Percentiles rank a stretch among this genome's conserved stretches.
These are phyloP conservation scores for Epistrophe grossulariae DNA, from an alignment of 2,888 invertebrate species.

Conservation along the genomic window DNA sequence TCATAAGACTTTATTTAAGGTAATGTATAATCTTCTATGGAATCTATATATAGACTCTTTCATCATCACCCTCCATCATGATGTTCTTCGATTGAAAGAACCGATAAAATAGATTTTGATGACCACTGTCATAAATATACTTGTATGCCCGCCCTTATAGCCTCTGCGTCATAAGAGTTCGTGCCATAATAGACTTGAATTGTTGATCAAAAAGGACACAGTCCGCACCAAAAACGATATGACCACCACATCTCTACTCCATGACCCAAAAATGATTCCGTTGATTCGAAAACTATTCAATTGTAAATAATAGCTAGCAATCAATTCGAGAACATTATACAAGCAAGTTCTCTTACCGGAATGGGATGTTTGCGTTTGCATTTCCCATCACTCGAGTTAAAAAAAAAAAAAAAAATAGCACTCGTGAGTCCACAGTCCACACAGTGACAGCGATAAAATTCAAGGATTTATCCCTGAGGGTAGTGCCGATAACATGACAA, in stretches of 20 bases:
- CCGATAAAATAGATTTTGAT: conserved; percentile 75
- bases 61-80: conserved; percentile 48
- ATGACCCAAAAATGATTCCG: conserved; percentile 6
- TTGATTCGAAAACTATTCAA: conserved; percentile 74
- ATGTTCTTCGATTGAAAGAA: conserved; percentile 12
- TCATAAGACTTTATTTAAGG: conserved; percentile 33
- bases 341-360: conserved; percentile 31
- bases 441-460: conserved; percentile 50
- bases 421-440: conserved; percentile 36
- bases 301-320: conserved; percentile 73
- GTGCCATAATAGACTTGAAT: conserved; percentile 7
- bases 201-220: conserved; percentile 38
- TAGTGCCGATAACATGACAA: conserved; percentile 63
- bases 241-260: conserved; percentile 33
- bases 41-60: conserved; percentile 8
- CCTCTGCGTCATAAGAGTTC: conserved; percentile 1
- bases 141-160: conserved; percentile 21
- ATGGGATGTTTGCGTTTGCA: conserved; percentile 75
- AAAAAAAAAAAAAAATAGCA: not conserved
- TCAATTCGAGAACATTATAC: conserved; percentile 67
- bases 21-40: conserved; percentile 23
- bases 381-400: conserved; percentile 49
- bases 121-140: conserved; percentile 70
- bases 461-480: conserved; percentile 39
- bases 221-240: conserved; percentile 55